Conservation (phyloP, 2,113 vertebrate species). For the Myxocyprinus asiaticus region DNA sequence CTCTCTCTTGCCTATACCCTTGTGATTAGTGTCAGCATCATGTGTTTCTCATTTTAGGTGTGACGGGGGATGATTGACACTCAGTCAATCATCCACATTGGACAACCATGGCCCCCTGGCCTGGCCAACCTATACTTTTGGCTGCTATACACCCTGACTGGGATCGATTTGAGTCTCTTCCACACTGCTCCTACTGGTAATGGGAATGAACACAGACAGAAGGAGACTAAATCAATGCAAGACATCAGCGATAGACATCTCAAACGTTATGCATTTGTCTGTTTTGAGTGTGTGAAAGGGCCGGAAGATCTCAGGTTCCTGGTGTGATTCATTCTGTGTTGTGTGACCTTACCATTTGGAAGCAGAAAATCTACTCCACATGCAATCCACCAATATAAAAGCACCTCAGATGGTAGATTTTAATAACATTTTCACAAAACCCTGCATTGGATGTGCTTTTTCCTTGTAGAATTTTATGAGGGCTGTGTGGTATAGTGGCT, state of each 20-base stretch:
- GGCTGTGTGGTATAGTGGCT: no score
- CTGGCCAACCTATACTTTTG: neutral
- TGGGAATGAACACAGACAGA: conserved; percentile 40
- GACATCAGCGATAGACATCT: conserved; percentile 46
- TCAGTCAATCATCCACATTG: conserved; percentile 49
- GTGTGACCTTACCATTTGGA: neutral
- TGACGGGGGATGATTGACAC: no score
- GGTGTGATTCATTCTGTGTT: conserved; percentile 16
- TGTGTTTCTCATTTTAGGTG: conserved; percentile 35
- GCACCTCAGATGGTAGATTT: neutral
- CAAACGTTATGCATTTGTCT: conserved; percentile 18
- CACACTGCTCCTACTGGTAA: conserved; percentile 39
- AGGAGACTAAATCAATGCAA: conserved; percentile 47
- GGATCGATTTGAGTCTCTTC: conserved; percentile 43
- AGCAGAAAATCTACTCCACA: conserved; percentile 12
- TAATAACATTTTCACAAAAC: conserved; percentile 1
- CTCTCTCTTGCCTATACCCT: neutral
- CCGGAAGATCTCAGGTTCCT: conserved; percentile 1
- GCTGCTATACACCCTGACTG: conserved; percentile 27
- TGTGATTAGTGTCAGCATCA: conserved; percentile 20
- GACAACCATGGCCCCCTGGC: conserved; percentile 8
- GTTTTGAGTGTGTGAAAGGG: conserved; percentile 16
- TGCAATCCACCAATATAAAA: conserved; percentile 27
- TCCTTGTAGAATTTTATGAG: no score
- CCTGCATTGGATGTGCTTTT: no score